phyloP scores from a whole-genome alignment of 2,797 vertebrate genomes.

The Pyrocephalus nanus region DNA sequence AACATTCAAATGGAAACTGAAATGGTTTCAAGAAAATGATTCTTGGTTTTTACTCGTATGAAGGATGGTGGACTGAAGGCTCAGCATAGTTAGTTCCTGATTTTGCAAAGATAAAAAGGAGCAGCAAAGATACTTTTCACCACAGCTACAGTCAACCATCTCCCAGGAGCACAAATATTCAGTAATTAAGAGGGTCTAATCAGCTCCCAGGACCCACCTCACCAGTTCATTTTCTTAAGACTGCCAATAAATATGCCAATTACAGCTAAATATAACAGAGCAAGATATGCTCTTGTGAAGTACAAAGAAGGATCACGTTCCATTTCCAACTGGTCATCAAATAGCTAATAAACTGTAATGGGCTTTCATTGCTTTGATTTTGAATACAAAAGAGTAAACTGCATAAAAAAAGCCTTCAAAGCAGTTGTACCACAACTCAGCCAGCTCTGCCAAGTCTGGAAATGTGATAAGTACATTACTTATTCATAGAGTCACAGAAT shows the following conservation, averaged over 20 bases:
- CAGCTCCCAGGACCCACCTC: constrained; percentile 47
- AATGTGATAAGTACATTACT: neutral
- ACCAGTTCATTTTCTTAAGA: constrained; percentile 9
- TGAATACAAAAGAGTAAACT: neutral
- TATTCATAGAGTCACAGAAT: neutral
- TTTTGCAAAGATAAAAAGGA: neutral
- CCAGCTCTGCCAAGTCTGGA: neutral
- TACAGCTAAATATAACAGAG: constrained; percentile 37
- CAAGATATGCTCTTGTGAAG: constrained; percentile 5
- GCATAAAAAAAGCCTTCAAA: neutral
- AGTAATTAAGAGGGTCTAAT: constrained; percentile 41
- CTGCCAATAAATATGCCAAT: constrained; percentile 40
- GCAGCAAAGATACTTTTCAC: neutral
- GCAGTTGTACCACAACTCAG: neutral
- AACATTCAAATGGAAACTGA: neutral
- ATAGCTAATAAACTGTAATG: constrained; percentile 14
- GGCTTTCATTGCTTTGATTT: neutral
- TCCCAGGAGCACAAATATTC: constrained; percentile 3
- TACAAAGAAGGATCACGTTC: constrained; percentile 8
- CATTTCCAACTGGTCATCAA: constrained; percentile 30
- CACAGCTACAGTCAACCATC: neutral
- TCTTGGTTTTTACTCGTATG: neutral
- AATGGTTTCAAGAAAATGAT: neutral
- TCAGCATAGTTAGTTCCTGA: neutral
- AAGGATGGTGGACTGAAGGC: neutral